Base-by-base conservation (phyloP, 2,888 invertebrate genomes). In the Boloria selene region DNA sequence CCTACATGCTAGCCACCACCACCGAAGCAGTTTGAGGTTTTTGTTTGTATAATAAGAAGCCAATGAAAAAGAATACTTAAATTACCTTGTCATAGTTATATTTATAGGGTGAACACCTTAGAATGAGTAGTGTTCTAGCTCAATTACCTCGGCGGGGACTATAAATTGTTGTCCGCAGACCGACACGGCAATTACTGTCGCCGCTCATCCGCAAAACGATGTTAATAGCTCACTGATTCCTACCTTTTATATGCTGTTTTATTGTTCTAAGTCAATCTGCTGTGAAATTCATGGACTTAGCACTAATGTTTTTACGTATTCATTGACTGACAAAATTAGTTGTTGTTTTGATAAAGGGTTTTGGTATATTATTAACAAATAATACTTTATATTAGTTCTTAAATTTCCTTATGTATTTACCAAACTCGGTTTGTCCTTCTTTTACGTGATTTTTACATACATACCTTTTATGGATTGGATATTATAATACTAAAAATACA, bases 171-270 rank as follows among this genome's bases (percentile, higher is more conserved):
- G 86, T 83, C 86, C 85, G 83, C 85, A 84, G 83, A 83, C 87
- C 87, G 87, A 87, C 88, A 86, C 85, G 87, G 85, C 90, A 88
- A 90, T 91, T 91, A 90, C 88, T 90, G 90, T 88, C 90, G 84
- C 84, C 88, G 84, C 86, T 90, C 90, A 88, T 90, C 90, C 89
- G 87, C 87, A 88, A 88, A 89, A 88, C 88, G 86, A 85, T 85
- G 87, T 87, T 89, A 88, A 90, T 90, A 88, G 86, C 84, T 79
- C 88, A 83, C 82, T 87, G 88, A 88, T 88, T 89, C 81, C 80
- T 81, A 79, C 83, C 84, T 86, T 87, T 85, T 86, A 85, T 84
- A 26, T 51, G 47, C 60, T 84, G 78, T 79, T 78, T 79, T 79
- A 81, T 83, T 79, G 77, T 78, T 76, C 69, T 67, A 63, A 67